These are phyloP conservation scores for Drosophila kambysellisi DNA, from an alignment of 2,888 invertebrate species.

Conservation along the genomic window DNA sequence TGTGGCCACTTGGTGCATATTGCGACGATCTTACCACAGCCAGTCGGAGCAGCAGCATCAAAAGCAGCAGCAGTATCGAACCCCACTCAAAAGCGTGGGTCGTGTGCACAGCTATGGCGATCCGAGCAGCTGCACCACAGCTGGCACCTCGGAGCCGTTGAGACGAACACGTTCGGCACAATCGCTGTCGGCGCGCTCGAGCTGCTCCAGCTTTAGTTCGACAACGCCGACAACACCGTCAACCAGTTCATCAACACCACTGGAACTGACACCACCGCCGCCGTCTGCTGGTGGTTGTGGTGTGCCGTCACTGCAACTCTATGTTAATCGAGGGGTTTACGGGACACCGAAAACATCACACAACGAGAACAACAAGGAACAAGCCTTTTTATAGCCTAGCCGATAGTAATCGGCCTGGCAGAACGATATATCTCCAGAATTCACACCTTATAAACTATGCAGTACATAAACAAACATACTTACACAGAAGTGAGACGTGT, in stretches of 20 bases:
- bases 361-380: conserved; percentile 26
- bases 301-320: conserved; percentile 49
- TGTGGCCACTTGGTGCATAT: conserved; percentile 80
- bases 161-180: conserved; percentile 66
- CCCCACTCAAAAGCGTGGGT: conserved; percentile 52
- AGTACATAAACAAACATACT: conserved; percentile 8
- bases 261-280: conserved; percentile 63
- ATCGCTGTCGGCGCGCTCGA: conserved; percentile 61
- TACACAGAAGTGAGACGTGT: conserved; percentile 17
- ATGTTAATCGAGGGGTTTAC: conserved; percentile 49
- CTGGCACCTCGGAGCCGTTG: conserved; percentile 46
- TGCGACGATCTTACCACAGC: conserved; percentile 80
- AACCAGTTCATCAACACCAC: conserved; percentile 59
- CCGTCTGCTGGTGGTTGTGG: conserved; percentile 11
- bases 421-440: conserved; percentile 42
- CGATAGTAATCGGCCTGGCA: conserved; percentile 13
- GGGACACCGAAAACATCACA: conserved; percentile 40
- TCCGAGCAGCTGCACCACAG: conserved; percentile 37
- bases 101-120: conserved; percentile 63
- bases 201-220: conserved; percentile 61
- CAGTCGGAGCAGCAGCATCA: conserved; percentile 53
- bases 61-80: conserved; percentile 46
- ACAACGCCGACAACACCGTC: conserved; percentile 57
- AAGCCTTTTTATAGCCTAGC: conserved; percentile 48
- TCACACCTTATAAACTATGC: conserved; percentile 34